Conservation (phyloP, 2,888 invertebrate species). For the Crematogaster levior region DNA sequence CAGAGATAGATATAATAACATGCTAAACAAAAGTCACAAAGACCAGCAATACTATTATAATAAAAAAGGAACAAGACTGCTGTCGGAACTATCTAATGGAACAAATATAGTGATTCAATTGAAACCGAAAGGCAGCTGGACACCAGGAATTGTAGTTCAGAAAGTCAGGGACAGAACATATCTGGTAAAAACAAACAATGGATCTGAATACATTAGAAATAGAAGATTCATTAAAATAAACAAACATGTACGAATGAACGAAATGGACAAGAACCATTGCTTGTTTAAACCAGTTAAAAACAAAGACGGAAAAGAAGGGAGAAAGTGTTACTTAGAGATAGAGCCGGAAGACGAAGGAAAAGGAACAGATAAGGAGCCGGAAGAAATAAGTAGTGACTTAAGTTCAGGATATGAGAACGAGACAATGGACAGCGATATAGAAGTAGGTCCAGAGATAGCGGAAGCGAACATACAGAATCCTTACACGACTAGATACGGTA, state of each 20-base stretch:
- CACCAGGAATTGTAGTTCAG: neutral
- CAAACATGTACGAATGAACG: neutral
- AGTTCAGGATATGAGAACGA: no score
- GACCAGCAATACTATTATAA: neutral
- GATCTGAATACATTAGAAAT: neutral
- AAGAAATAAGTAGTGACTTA: no score
- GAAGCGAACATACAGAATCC: no score
- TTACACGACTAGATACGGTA: no score
- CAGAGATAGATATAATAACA: no score
- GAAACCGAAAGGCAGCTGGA: neutral
- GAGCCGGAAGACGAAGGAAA: no score
- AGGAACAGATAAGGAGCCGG: no score
- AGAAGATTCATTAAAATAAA: no score
- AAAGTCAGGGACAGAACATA: neutral
- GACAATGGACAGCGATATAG: no score
- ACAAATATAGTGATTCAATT: neutral
- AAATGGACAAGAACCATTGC: neutral
- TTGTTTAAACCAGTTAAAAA: neutral
- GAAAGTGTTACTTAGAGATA: neutral
- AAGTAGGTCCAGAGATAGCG: no score
- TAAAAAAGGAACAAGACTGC: neutral
- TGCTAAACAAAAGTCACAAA: neutral
- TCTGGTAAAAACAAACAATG: neutral
- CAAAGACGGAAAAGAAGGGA: neutral
- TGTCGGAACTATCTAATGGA: neutral